Evolutionary conservation across 2,888 invertebrate species (phyloP).

Genomic region (Acrobasis suavella): DNA sequence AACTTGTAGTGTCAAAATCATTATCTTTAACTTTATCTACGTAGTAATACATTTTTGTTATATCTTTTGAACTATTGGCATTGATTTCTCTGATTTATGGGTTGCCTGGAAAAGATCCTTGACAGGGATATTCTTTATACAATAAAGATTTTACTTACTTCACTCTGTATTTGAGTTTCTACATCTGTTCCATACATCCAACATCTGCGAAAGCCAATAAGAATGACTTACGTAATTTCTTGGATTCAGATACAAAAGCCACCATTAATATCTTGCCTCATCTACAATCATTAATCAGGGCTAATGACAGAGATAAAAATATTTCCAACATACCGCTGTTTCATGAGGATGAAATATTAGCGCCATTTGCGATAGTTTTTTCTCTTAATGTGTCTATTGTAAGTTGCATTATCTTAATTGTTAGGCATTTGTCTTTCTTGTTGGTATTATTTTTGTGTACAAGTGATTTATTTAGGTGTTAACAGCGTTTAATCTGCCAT

Average conservation of each 20-base stretch:
- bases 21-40: too few relatives aligned
- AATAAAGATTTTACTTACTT: too few relatives aligned
- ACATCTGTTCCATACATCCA: not conserved
- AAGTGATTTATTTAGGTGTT: conserved; percentile 1
- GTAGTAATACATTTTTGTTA: too few relatives aligned
- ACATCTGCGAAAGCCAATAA: conserved; percentile 9
- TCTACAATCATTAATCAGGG: conserved; percentile 50
- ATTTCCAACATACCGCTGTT: conserved; percentile 40
- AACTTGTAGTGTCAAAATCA: too few relatives aligned
- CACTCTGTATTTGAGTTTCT: not conserved
- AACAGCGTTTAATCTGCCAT: not conserved
- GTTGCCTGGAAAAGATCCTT: too few relatives aligned
- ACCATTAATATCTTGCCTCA: conserved; percentile 48
- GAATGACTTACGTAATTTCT: conserved; percentile 23
- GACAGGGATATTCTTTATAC: too few relatives aligned
- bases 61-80: too few relatives aligned
- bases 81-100: too few relatives aligned
- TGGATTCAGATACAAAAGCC: conserved; percentile 41
- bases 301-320: conserved; percentile 58
- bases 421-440: conserved; percentile 9
- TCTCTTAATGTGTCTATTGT: conserved; percentile 26
- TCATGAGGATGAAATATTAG: conserved; percentile 39
- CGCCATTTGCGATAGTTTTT: conserved; percentile 35
- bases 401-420: conserved; percentile 23
- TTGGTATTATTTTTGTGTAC: conserved; percentile 9